Conservation (phyloP, 2,113 vertebrate genomes). For the Tringa solitaria region DNA sequence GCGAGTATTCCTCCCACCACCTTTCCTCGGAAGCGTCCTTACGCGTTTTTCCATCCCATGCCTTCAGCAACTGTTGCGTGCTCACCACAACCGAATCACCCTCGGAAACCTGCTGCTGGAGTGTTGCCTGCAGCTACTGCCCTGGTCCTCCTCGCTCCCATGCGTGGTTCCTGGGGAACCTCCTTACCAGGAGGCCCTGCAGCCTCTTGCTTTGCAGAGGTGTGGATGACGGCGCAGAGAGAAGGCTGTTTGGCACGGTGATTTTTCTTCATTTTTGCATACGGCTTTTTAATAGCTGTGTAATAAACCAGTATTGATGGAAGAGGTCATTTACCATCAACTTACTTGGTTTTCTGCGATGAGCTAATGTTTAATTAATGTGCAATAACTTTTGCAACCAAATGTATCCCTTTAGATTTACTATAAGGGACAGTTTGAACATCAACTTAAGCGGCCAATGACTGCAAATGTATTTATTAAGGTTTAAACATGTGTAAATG, state of each 20-base stretch:
- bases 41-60: not conserved
- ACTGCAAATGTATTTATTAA: slow-evolving; percentile 66
- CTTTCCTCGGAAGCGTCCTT: not conserved
- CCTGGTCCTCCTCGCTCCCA: not conserved
- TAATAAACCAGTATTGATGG: slow-evolving; percentile 39
- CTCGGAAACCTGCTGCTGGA: not conserved
- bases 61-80: not conserved
- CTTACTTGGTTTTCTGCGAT: slow-evolving; percentile 51
- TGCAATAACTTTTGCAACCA: slow-evolving; percentile 37
- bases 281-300: not conserved
- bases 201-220: not conserved
- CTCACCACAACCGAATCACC: not conserved
- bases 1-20: not conserved
- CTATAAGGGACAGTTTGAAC: slow-evolving; percentile 15
- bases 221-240: not conserved
- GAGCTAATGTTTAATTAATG: slow-evolving; percentile 59
- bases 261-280: not conserved
- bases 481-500: slow-evolving; percentile 65
- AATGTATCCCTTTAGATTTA: slow-evolving; percentile 59
- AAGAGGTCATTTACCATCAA: slow-evolving; percentile 55
- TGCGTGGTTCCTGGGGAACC: not conserved
- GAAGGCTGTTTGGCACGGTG: not conserved
- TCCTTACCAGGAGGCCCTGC: not conserved
- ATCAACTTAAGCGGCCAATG: slow-evolving; percentile 44
- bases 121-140: not conserved